Evolutionary conservation across 2,888 invertebrate species (phyloP), one percentile per base, ranked within the genome.

Genomic region (Drosophila pseudotalamancana): DNA sequence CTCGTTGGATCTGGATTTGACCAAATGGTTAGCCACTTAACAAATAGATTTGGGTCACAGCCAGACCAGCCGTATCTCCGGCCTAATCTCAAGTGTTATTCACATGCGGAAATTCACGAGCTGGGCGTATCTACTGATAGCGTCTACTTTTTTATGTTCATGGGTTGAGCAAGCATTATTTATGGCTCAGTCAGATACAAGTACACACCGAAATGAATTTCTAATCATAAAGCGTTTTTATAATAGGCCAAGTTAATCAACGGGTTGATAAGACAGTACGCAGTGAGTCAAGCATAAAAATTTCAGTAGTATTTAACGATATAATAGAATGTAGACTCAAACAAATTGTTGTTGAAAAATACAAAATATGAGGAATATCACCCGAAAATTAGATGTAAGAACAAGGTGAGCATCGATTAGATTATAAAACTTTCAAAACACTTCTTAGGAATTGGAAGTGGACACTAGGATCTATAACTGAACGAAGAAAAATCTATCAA

Each of bases 41-140:
- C 23, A 35, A 18, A 45, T 19, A 19, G 54, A 77, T 65, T 64
- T 62, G 34, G 74, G 62, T 54, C 77, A 72, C 34, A 51, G 49
- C 27, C 40, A 27, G 23, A 14, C 11, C 27, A 56, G 37, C 37
- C 9, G 49, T 6, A 25, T 19, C 40, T 50, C 5, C 2, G 16
- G 14, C 54, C 2, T 69, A 74, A 63, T 69, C 81, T 70, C 54
- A 62, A 81, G 70, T 81, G 50, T 19, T 74, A 61, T 62, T 60
- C 50, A 39, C 56, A 59, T 57, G 54, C 73, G 73, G 72, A 59
- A 77, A 59, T 21, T 29, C 8, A 2, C 39, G 12, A 29, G 39
- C 43, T 55, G 32, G 39, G 49, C 69, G 51, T 53, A 40, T 16
- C 32, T 32, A 46, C 68, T 53, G 72, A 66, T 72, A 72, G 14